These are phyloP conservation scores for Ophiothrix spiculata DNA, from an alignment of 35 echinoderm and acorn worm genomes.

Conservation along the genomic window DNA sequence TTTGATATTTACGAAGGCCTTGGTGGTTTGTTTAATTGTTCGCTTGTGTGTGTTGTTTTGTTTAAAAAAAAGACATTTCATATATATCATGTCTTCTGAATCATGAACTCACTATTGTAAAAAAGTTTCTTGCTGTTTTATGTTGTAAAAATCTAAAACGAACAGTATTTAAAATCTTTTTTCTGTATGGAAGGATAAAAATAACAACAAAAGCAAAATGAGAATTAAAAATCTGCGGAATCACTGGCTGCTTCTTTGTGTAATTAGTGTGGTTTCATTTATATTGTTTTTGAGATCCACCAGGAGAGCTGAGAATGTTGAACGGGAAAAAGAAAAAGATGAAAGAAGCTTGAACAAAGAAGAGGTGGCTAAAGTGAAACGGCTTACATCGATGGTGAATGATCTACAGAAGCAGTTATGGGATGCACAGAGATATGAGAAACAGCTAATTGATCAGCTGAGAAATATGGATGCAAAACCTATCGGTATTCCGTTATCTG, in stretches of 20 bases:
- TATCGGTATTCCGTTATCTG: background rate
- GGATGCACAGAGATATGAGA: constrained; percentile 17
- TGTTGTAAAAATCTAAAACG: too few relatives aligned
- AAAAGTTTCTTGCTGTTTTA: too few relatives aligned
- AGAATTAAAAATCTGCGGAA: background rate
- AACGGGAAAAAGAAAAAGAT: background rate
- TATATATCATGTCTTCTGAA: too few relatives aligned
- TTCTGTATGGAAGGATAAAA: too few relatives aligned
- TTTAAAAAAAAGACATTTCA: too few relatives aligned
- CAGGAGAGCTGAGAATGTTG: background rate
- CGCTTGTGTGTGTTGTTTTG: too few relatives aligned
- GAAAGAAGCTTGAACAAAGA: background rate
- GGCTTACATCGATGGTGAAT: background rate
- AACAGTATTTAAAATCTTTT: too few relatives aligned
- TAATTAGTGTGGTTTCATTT: background rate
- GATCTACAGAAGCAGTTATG: constrained; percentile 28
- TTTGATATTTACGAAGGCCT: too few relatives aligned
- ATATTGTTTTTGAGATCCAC: background rate
- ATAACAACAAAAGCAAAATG: background rate
- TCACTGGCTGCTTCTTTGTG: background rate
- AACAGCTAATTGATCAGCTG: constrained; percentile 10
- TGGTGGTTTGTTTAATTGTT: too few relatives aligned
- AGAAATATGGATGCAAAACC: constrained; percentile 17
- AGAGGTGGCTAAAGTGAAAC: constrained; percentile 8
- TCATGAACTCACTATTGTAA: too few relatives aligned